phyloP scores from a whole-genome alignment of 2,113 vertebrate genomes.

The Mus spicilegus region DNA sequence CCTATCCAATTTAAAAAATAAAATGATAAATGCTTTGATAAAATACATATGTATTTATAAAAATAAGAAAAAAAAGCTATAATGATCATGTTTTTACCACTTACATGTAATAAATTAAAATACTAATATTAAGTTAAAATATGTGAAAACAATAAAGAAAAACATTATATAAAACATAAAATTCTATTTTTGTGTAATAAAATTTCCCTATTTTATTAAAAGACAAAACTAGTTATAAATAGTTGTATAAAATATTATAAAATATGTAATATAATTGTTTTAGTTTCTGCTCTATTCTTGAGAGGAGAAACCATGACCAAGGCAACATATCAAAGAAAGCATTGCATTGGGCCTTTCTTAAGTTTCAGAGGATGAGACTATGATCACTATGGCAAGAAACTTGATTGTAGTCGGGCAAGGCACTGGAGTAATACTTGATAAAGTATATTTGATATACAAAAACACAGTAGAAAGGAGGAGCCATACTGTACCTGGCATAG shows the following conservation, averaged over 20 bases:
- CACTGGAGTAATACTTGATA: neutral
- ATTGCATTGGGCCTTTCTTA: neutral
- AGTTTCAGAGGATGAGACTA: neutral
- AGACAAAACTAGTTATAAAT: no score
- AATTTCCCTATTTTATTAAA: no score
- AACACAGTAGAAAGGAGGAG: neutral
- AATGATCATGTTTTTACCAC: neutral
- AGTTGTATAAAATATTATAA: no score
- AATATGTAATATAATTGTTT: no score
- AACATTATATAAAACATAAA: slow-evolving; percentile 5
- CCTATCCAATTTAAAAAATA: neutral
- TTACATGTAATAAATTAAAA: slow-evolving; percentile 35
- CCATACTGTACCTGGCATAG: neutral
- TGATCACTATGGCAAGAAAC: neutral
- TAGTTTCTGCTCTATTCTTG: no score
- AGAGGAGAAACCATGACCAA: no score
- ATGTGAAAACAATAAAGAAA: neutral
- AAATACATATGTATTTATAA: neutral
- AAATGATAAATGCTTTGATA: neutral
- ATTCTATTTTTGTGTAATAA: neutral
- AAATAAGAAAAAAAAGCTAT: neutral
- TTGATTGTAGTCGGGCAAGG: neutral
- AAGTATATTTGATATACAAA: neutral
- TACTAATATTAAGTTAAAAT: neutral
- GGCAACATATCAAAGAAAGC: no score